Conservation (phyloP, 2,797 vertebrate genomes). For the Naso thynnoides region DNA sequence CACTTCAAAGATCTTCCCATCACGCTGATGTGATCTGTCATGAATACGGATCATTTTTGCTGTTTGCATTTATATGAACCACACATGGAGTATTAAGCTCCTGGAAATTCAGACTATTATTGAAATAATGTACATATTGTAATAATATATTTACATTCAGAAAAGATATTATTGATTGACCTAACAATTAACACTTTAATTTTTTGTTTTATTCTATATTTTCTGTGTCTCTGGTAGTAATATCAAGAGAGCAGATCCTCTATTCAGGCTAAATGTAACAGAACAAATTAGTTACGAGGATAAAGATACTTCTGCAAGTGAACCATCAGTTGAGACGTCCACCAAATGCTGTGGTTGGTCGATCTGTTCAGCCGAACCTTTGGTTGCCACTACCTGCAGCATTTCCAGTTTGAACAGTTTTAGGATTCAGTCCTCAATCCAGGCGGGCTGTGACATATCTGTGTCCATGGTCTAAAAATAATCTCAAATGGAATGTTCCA, state of each 20-base stretch:
- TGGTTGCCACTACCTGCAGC: not conserved
- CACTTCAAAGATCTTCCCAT: conserved; percentile 5
- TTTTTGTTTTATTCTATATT: not conserved
- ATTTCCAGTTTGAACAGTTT: not conserved
- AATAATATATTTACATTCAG: conserved; percentile 14
- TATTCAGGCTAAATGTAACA: too few species aligned
- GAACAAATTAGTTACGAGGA: too few species aligned
- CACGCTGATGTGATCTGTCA: not conserved
- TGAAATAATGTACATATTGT: conserved; percentile 10
- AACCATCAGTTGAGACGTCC: not conserved
- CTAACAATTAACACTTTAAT: not conserved
- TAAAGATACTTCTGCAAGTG: not conserved
- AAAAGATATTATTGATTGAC: conserved; percentile 3
- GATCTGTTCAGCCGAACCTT: not conserved
- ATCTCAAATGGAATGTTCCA: conserved; percentile 46
- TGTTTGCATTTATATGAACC: conserved; percentile 5
- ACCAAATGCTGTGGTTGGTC: not conserved
- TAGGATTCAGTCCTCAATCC: not conserved
- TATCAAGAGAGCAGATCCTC: not conserved
- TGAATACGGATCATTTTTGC: not conserved
- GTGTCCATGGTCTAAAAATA: conserved; percentile 42
- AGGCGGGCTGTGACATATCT: not conserved
- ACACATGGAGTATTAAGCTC: conserved; percentile 2
- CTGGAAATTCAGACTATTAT: not conserved
- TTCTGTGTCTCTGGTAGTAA: conserved; percentile 5